Conservation (phyloP, 2,888 invertebrate species). For the Seira musarum region DNA sequence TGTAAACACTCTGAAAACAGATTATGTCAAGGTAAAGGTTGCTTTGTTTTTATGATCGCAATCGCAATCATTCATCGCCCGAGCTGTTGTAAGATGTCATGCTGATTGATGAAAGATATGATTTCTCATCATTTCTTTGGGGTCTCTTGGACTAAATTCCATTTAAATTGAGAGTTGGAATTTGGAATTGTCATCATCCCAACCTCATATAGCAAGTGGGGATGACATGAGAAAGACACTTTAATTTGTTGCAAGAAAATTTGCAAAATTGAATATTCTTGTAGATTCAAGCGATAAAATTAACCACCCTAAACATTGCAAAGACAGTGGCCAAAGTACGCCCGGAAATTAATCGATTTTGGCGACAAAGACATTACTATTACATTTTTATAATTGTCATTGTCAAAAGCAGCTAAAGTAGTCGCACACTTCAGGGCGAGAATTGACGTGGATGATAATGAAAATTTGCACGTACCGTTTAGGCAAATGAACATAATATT, state of each 20-base stretch:
- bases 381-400: not conserved
- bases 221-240: not conserved
- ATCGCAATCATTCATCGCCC: not conserved
- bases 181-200: not conserved
- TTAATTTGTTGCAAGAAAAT: not conserved
- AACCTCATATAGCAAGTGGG: not conserved
- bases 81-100: not conserved
- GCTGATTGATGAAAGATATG: not conserved
- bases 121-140: not conserved
- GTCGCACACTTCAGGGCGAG: not conserved
- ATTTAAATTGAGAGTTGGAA: not conserved
- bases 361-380: not conserved
- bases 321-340: not conserved
- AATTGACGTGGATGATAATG: not conserved
- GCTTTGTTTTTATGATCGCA: constrained; percentile 7
- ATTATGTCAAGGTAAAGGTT: constrained; percentile 43
- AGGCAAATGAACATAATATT: no score
- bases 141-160: not conserved
- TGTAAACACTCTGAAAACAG: constrained; percentile 31
- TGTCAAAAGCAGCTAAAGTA: not conserved
- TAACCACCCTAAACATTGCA: not conserved
- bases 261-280: not conserved
- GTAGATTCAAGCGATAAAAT: not conserved
- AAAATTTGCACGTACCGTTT: not conserved
- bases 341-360: not conserved